Base-by-base conservation (phyloP, 2,797 vertebrate species). In the Merluccius polli region DNA sequence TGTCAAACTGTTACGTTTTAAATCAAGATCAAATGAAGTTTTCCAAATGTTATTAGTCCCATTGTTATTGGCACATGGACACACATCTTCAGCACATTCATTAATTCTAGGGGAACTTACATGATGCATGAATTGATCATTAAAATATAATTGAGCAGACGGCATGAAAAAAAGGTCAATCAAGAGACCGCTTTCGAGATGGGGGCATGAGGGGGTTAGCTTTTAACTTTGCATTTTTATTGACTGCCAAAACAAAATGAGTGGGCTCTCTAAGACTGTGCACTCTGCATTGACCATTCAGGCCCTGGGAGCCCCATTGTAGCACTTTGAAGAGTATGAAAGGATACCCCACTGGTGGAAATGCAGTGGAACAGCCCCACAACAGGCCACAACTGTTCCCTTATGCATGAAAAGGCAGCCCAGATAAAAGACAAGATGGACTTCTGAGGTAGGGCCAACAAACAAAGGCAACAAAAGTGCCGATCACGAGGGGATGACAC, bases 401-500 rank as follows among this genome's bases (percentile, higher is more conserved):
- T 97, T 97, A 95, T 95, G 96, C 96, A 96, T 98, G 97, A 99
- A 98, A 48, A 97, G 96, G 95, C 95, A 95, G 94, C 92, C 44
- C 93, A 95, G 95, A 98, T 98, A 96, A 99, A 98, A 98, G 97
- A 94, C 94, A 95, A 96, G 97, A 98, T 96, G 97, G 96, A 97
- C 97, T 98, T 98, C 97, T 97, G 96, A 99, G 97, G 96, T 98
- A 94, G 93, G 92, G 95, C 94, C 94, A 96, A 96, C 98, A 95
- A 95, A 98, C 97, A 99, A 98, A 98, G 95, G 95, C 96, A 96
- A 97, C 98, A 98, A 98, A 98, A 98, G 97, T 98, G 95, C 96
- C 97, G 96, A 97, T 97, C 96, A 93, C 93, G 95, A 98, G 96
- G 96, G 97, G 96, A 96, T 96, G 96, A 97, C 97, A 97, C 94